phyloP scores from a whole-genome alignment of 2,797 vertebrate genomes.

The Meriones psammophilus region DNA sequence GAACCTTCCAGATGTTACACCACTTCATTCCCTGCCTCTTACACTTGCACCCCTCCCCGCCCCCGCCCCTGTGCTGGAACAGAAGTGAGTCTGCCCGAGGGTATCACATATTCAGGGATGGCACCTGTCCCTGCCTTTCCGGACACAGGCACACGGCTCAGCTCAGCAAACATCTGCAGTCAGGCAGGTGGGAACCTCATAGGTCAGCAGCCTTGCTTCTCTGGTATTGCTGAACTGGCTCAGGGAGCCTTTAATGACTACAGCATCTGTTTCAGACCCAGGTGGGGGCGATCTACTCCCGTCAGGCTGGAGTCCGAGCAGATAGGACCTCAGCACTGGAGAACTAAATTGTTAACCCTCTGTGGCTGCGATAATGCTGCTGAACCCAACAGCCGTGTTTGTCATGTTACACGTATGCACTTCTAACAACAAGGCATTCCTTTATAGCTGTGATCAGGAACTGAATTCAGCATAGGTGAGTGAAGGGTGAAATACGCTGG shows the following conservation, averaged over 20 bases:
- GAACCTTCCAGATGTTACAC: neutral
- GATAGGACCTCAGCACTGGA: constrained; percentile 50
- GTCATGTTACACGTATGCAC: neutral
- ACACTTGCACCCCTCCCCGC: neutral
- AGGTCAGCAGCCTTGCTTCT: neutral
- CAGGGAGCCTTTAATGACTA: constrained; percentile 48
- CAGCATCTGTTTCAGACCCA: constrained; percentile 67
- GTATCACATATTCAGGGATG: neutral
- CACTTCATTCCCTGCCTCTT: neutral
- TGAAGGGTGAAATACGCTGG: neutral
- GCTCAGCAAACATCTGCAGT: neutral
- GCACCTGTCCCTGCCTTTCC: neutral
- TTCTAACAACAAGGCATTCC: neutral
- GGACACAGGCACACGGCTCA: neutral
- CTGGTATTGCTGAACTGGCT: constrained; percentile 34
- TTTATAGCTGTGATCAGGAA: neutral
- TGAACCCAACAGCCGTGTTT: constrained; percentile 63
- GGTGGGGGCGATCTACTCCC: constrained; percentile 52
- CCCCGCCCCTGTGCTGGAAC: neutral
- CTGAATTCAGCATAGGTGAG: constrained; percentile 33
- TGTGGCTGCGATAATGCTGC: neutral
- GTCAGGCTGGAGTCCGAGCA: constrained; percentile 76
- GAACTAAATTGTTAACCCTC: constrained; percentile 62
- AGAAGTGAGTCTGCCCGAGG: neutral
- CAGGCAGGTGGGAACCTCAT: neutral